Evolutionary conservation across 2,113 vertebrate genomes (phyloP).

Genomic region (Gnathonemus echidnorhynchus): DNA sequence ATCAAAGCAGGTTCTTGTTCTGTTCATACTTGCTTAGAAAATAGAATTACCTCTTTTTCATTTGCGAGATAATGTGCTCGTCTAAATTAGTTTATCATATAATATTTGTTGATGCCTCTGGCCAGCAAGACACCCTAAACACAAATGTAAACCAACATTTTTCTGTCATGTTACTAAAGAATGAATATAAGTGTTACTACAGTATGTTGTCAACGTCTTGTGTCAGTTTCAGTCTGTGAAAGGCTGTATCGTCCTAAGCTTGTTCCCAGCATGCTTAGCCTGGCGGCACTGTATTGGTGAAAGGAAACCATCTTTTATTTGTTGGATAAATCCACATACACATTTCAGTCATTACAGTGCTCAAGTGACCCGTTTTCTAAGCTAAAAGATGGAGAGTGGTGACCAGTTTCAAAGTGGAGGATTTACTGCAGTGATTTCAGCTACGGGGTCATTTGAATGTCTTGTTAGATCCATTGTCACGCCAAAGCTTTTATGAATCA

Average conservation of each 20-base stretch:
- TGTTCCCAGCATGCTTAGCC: neutral
- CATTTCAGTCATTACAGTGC: neutral
- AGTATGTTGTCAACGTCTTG: neutral
- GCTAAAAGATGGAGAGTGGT: neutral
- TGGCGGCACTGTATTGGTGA: neutral
- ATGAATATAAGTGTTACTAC: neutral
- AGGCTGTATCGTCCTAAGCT: neutral
- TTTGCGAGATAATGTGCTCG: neutral
- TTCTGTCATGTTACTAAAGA: neutral
- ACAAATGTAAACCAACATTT: neutral
- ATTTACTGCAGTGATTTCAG: constrained; percentile 4
- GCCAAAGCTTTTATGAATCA: neutral
- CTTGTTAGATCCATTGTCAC: neutral
- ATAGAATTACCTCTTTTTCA: neutral
- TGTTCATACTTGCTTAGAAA: neutral
- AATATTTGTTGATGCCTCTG: neutral
- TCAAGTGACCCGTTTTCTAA: constrained; percentile 11
- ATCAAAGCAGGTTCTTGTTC: neutral
- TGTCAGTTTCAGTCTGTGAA: neutral
- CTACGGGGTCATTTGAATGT: neutral
- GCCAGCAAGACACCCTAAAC: neutral
- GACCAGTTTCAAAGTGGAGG: neutral
- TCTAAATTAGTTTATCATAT: neutral
- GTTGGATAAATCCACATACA: neutral
- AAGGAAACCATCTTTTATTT: constrained; percentile 6